Base-by-base conservation (phyloP, 2,113 vertebrate species). In the Nannospalax galili region DNA sequence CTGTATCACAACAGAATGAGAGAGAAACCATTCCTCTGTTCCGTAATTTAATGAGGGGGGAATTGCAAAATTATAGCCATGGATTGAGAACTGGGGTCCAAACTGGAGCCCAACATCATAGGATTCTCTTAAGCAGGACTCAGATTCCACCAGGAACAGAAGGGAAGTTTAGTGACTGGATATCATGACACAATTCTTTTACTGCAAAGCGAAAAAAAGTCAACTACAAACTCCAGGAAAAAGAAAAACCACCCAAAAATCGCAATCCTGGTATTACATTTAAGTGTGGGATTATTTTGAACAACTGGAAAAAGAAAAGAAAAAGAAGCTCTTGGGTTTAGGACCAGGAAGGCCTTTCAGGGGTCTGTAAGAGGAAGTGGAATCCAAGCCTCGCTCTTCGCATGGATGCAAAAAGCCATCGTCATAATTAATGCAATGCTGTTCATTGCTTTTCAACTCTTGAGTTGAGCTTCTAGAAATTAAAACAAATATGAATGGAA, bases 381-480 rank as follows among this genome's bases (percentile, higher is more conserved):
- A 42, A 40, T 30, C 30, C 16, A 1, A 30, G 15, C 9, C 24
- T 56, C 37, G 2, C 2, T 32, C 65, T 1, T 11, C 30, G 73
- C 4, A 7, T 37, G 35, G 12, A 28, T 0, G 0, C 17, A 28
- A n/a, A n/a, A n/a, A n/a, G n/a, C n/a, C n/a, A 7, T 26, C 9
- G 9, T 12, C 40, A 35, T 9, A 7, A 3, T 14, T 48, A 32
- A 26, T 1, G 32, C 0, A 3, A 24, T 5, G 19, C 5, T 69
- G 82, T 3, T 69, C 1, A 15, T 26, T 32, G 19, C 4, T 2
- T 65, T 37, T 93, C 5, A 37, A 58, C 74, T 64, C 74, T 17
- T n/a, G 10, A 87, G 22, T 32, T n/a, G 35, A 40, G 35, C 30
- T 35, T 62, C 73, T 1, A 64, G 42, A 78, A 45, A 1, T 14